Evolutionary conservation across 2,888 invertebrate genomes (phyloP).

Genomic region (Lasioglossum villosulum): DNA sequence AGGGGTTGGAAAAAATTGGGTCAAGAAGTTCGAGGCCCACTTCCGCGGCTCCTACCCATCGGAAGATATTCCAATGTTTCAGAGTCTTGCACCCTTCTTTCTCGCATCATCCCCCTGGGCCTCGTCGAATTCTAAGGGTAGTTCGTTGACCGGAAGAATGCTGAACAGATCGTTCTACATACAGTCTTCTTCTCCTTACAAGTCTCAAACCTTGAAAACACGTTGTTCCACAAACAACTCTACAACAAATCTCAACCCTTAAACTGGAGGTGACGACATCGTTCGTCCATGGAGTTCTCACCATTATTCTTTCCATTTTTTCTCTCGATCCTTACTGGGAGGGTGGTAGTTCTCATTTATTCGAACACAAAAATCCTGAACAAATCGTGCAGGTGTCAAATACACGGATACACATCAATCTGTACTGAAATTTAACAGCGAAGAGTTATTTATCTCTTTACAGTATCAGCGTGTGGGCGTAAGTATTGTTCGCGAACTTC

Average conservation of each 20-base stretch:
- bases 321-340: too few species aligned
- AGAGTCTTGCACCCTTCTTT: slow-evolving; percentile 18
- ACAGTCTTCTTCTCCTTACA: background rate
- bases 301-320: background rate
- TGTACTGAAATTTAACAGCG: background rate
- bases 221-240: too few species aligned
- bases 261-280: background rate
- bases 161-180: background rate
- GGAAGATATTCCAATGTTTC: slow-evolving; percentile 23
- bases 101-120: slow-evolving; percentile 16
- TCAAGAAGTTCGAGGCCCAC: slow-evolving; percentile 60
- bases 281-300: background rate
- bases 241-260: too few species aligned
- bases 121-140: background rate
- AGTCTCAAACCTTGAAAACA: too few species aligned
- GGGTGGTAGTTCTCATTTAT: too few species aligned
- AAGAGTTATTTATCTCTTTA: too few species aligned
- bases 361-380: too few species aligned
- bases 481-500: background rate
- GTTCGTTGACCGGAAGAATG: background rate
- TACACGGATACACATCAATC: too few species aligned
- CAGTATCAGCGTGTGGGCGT: too few species aligned
- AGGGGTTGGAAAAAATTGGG: slow-evolving; percentile 55
- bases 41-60: slow-evolving; percentile 37
- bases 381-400: too few species aligned